phyloP scores from a whole-genome alignment of 2,888 invertebrate genomes.

The Erebia epiphron region DNA sequence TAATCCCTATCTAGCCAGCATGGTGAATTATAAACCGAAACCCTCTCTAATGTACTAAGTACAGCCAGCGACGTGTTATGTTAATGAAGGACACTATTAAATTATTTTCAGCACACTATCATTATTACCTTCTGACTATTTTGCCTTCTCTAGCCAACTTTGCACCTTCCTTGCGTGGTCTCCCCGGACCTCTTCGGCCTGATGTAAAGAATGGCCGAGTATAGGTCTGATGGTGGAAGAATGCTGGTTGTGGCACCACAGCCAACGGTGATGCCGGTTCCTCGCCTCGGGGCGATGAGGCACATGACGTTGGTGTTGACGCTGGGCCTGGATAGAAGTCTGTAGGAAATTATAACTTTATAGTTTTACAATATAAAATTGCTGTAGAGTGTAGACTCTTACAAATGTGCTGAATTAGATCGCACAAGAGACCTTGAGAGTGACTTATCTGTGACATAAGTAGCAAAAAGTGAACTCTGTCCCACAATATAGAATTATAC shows the following conservation, averaged over 20 bases:
- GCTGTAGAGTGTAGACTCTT: too few species aligned
- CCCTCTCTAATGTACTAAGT: too few species aligned
- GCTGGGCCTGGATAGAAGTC: constrained; percentile 84
- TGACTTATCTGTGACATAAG: too few species aligned
- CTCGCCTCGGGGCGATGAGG: constrained; percentile 84
- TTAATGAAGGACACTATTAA: too few species aligned
- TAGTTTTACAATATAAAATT: not conserved
- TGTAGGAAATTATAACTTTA: constrained; percentile 41
- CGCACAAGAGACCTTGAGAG: too few species aligned
- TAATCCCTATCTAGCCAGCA: too few species aligned
- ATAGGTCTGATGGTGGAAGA: constrained; percentile 75
- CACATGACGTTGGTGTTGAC: constrained; percentile 85
- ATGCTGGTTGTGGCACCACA: constrained; percentile 62
- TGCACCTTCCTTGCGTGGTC: constrained; percentile 90
- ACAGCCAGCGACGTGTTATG: too few species aligned
- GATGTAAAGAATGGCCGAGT: constrained; percentile 76
- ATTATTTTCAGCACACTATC: too few species aligned
- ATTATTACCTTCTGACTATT: constrained; percentile 72
- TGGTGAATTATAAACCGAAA: too few species aligned
- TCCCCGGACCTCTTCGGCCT: constrained; percentile 89
- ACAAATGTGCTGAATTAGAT: too few species aligned
- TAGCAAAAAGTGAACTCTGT: too few species aligned
- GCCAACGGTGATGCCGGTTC: constrained; percentile 85
- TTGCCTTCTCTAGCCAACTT: constrained; percentile 76
- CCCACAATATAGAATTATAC: too few species aligned